Conservation (phyloP, 2,797 vertebrate species). For the Ciconia nigra region DNA sequence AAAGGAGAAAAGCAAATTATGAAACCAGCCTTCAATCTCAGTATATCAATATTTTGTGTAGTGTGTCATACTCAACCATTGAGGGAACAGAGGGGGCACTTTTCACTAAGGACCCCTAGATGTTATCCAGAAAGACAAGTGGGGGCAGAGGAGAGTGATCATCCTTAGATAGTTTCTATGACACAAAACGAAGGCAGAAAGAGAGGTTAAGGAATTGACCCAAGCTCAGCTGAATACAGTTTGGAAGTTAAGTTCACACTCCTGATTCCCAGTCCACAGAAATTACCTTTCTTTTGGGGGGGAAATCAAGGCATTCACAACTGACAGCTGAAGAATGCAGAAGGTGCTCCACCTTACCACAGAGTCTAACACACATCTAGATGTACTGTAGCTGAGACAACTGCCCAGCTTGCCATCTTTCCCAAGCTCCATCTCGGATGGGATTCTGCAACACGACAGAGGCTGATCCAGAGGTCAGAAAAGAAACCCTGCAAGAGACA, state of each 20-base stretch:
- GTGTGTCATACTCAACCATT: background rate
- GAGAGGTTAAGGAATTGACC: background rate
- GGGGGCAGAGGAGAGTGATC: background rate
- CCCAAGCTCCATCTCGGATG: background rate
- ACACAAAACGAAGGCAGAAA: background rate
- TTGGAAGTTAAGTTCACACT: background rate
- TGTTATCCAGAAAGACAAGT: background rate
- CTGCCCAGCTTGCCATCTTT: background rate
- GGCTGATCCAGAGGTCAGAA: slow-evolving; percentile 29
- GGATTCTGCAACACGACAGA: background rate
- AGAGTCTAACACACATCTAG: background rate
- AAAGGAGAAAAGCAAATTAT: background rate
- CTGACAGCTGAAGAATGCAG: background rate
- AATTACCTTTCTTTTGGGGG: background rate
- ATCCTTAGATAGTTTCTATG: background rate
- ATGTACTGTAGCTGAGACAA: background rate
- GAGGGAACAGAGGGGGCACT: background rate
- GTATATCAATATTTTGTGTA: background rate
- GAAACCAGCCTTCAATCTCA: background rate
- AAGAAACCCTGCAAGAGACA: slow-evolving; percentile 5
- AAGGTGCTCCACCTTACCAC: background rate
- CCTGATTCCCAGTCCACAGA: background rate
- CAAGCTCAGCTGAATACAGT: background rate
- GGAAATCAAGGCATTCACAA: background rate
- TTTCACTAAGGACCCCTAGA: background rate